Conservation (phyloP, 53 echinoderm and acorn worm species). For the Stichopus horrens region DNA sequence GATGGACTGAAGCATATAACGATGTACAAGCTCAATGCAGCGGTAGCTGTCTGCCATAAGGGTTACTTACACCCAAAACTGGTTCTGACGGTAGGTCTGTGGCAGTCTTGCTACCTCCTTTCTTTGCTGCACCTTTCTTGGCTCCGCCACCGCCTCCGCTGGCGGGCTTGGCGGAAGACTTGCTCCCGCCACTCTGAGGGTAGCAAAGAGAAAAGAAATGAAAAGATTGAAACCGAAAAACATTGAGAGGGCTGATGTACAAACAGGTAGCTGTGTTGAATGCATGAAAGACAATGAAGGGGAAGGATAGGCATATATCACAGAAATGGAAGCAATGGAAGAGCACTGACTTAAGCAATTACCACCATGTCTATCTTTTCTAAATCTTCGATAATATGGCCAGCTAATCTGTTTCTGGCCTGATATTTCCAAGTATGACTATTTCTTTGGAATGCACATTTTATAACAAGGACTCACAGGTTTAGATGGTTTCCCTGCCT, state of each 20-base stretch:
- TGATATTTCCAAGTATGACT: background rate
- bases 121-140: conserved; percentile 47
- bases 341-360: background rate
- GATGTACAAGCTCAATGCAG: too few species aligned
- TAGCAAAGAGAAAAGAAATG: too few species aligned
- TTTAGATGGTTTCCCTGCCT: conserved; percentile 19
- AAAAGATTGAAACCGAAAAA: too few species aligned
- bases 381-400: background rate
- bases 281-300: too few species aligned
- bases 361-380: background rate
- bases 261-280: too few species aligned
- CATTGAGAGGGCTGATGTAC: too few species aligned
- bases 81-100: conserved; percentile 32
- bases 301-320: too few species aligned
- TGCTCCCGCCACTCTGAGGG: background rate
- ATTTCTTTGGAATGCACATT: background rate
- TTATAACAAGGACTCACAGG: background rate
- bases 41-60: too few species aligned
- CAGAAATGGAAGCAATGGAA: background rate
- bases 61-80: conserved; percentile 31
- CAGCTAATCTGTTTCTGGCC: background rate
- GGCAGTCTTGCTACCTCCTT: background rate
- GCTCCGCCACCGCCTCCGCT: conserved; percentile 56
- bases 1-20: too few species aligned
- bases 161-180: conserved; percentile 35